Evolutionary conservation across 2,113 vertebrate genomes (phyloP), one percentile per base, ranked within the genome.

Genomic region (Circaetus gallicus): DNA sequence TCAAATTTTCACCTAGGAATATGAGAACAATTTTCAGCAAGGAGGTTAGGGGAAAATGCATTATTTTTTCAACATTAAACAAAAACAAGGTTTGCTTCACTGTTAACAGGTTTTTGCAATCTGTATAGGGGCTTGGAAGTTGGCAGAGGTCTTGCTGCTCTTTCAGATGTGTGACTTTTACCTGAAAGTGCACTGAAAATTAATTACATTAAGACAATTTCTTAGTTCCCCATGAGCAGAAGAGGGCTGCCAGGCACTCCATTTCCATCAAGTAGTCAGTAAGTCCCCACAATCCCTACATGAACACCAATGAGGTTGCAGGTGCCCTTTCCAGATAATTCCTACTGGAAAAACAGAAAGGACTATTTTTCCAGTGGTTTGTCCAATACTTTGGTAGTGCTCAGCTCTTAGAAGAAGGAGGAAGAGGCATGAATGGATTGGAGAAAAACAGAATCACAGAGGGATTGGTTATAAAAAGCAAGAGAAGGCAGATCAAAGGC

Each of bases 231-330:
- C 16, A 12, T 13, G 26, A 55, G 21, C 16, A 76, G 53, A 63
- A 86, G 4, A 45, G 2, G 74, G 14, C 7, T 29, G 8, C 4
- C 14, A 81, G 16, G 6, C 26, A n/a, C 8, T 73, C 32, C 22
- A 18, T 43, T 49, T 77, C 19, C 38, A 55, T 11, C 0, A 2
- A 61, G 40, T 1, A 65, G 16, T 11, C 2, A 2, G 1, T 18
- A 32, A 56, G 2, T 26, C 40, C 13, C 19, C 29, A 50, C 6
- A 59, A 38, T n/a, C 17, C 31, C 45, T 66, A 19, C 6, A 17
- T 7, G n/a, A 87, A 36, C 36, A 13, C 16, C 24, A n/a, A 0
- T 19, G 55, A 78, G 15, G 10, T 13, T 28, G 1, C 34, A 70
- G 19, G 6, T 63, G 8, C 6, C 6, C 2, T 83, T 89, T 74